A percentile compares a stretch with the other conserved stretches of the same genome.
phyloP scores from a whole-genome alignment of 2,113 vertebrate genomes.

The Xiphophorus hellerii region DNA sequence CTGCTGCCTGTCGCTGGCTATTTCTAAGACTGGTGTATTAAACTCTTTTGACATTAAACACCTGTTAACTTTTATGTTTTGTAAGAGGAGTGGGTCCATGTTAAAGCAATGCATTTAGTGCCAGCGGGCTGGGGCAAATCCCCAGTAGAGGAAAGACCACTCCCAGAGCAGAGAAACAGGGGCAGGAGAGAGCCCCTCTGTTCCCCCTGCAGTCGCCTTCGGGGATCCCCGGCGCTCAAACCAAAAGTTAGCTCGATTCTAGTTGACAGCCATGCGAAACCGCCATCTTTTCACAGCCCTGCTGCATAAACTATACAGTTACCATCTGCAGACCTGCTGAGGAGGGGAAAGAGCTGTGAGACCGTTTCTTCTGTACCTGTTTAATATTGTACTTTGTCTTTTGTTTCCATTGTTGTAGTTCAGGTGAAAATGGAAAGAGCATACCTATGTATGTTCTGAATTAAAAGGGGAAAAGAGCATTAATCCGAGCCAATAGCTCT shows the following conservation, averaged over 20 bases:
- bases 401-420: not conserved
- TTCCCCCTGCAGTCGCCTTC: slow-evolving; percentile 44
- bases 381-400: not conserved
- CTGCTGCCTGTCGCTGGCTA: slow-evolving; percentile 65
- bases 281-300: slow-evolving; percentile 59
- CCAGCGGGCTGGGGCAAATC: slow-evolving; percentile 62
- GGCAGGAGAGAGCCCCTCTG: slow-evolving; percentile 42
- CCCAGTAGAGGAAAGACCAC: slow-evolving; percentile 76
- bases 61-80: slow-evolving; percentile 79
- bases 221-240: slow-evolving; percentile 52
- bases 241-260: slow-evolving; percentile 47
- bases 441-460: not conserved
- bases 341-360: slow-evolving; percentile 2
- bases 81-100: slow-evolving; percentile 70
- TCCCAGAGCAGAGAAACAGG: slow-evolving; percentile 60
- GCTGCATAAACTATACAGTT: slow-evolving; percentile 31
- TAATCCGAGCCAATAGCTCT: not conserved
- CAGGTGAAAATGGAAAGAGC: not conserved
- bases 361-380: not conserved
- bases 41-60: slow-evolving; percentile 77
- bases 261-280: slow-evolving; percentile 68
- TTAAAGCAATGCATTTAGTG: slow-evolving; percentile 65
- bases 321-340: slow-evolving; percentile 22
- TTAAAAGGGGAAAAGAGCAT: not conserved
- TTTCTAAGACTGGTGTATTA: slow-evolving; percentile 60